phyloP scores from a whole-genome alignment of 92 coral and sea anemone genomes.

The Montipora capitata region DNA sequence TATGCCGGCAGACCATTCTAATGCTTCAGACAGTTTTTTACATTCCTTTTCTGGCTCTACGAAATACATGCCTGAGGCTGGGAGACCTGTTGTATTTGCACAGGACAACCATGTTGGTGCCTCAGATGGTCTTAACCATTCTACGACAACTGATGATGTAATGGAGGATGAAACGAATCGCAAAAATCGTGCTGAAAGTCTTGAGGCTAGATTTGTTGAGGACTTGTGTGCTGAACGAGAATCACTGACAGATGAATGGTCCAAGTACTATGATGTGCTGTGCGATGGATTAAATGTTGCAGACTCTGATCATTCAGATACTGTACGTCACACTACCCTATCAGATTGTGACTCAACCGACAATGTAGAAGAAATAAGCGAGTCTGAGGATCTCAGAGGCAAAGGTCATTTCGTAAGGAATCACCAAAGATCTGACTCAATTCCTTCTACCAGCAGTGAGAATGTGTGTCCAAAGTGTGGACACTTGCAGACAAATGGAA shows the following conservation, averaged over 20 bases:
- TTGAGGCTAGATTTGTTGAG: constrained; percentile 76
- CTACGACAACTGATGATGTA: not conserved
- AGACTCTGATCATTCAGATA: constrained; percentile 8
- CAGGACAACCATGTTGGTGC: not conserved
- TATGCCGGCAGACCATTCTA: not conserved
- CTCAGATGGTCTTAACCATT: not conserved
- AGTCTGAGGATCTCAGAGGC: not conserved
- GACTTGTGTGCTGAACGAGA: constrained; percentile 77
- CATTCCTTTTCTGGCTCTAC: not conserved
- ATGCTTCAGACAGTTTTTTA: not conserved
- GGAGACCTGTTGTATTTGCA: not conserved
- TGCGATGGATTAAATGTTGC: constrained; percentile 19
- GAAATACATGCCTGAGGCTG: not conserved
- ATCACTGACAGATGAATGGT: constrained; percentile 80
- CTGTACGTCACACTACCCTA: not conserved
- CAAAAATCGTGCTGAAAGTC: constrained; percentile 18
- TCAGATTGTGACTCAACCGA: not conserved
- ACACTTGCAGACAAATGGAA: not conserved
- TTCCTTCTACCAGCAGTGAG: not conserved
- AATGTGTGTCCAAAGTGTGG: constrained; percentile 33
- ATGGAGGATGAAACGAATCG: not conserved
- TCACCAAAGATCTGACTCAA: not conserved
- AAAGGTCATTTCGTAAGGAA: not conserved
- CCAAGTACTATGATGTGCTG: constrained; percentile 75
- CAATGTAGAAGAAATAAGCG: not conserved